These are phyloP conservation scores for Schizopygopsis pylzovi DNA, from an alignment of 2,797 vertebrate genomes.

Conservation along the genomic window DNA sequence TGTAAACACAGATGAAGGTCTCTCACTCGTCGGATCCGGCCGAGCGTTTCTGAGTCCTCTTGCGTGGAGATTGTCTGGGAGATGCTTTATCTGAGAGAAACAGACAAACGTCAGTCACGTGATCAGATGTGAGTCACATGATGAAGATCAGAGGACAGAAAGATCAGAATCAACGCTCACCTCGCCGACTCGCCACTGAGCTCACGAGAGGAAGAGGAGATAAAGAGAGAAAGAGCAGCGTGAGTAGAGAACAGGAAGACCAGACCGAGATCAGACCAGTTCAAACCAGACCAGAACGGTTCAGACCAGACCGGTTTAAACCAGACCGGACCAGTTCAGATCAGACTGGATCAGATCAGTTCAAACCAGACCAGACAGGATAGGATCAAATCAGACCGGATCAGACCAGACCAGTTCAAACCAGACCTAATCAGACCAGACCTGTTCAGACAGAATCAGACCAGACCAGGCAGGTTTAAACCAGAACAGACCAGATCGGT, in stretches of 20 bases:
- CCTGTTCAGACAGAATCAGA: too few species aligned
- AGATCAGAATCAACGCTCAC: slow-evolving; percentile 79
- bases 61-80: slow-evolving; percentile 91
- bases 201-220: slow-evolving; percentile 64
- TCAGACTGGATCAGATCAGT: too few species aligned
- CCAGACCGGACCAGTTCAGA: background rate
- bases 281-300: background rate
- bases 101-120: background rate
- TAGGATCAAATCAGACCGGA: too few species aligned
- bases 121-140: background rate
- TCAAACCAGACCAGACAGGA: too few species aligned
- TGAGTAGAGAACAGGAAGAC: slow-evolving; percentile 51
- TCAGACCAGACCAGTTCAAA: too few species aligned
- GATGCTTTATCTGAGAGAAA: slow-evolving; percentile 91
- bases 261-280: background rate
- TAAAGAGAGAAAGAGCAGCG: slow-evolving; percentile 50
- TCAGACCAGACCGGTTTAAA: rapidly evolving
- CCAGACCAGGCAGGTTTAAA: too few species aligned
- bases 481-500: too few species aligned
- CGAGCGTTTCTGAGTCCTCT: slow-evolving; percentile 94
- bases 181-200: slow-evolving; percentile 99
- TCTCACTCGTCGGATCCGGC: slow-evolving; percentile 94
- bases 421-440: too few species aligned
- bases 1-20: slow-evolving; percentile 48
- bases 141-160: slow-evolving; percentile 3